Evolutionary conservation across 1,140 invertebrate species (phyloP), one percentile per base, ranked within the genome.

Genomic region (Chionoecetes opilio): DNA sequence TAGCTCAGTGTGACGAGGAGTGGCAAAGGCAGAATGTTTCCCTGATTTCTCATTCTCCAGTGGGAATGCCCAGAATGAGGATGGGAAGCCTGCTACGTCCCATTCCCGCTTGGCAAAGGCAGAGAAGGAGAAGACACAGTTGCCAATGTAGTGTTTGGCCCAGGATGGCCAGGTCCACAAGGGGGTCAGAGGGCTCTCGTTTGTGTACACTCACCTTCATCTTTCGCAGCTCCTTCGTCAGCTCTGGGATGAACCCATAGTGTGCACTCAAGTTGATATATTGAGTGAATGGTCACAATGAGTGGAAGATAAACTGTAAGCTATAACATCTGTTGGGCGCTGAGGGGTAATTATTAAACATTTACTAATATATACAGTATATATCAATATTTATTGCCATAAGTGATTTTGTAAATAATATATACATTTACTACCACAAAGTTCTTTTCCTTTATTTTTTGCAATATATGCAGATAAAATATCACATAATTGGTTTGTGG

Each of bases 131-230:
- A 99, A 99, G 29, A 99, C 98, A 97, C 99, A 99, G 97, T 99
- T 99, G 21, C 99, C 99, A 97, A 99, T 99, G 96, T 99, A 99
- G 97, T 99, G 98, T 97, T 99, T 99, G 0, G 99, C 98, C 99
- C 38, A 99, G 97, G 96, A 99, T 98, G 0, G 98, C 99, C 92
- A 99, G 97, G 97, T 99, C 99, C 14, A 99, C 97, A 97, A 99
- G 99, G 14, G 99, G 98, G 96, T 98, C 97, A 87, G 98, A 97
- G 38, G 98, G 97, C 1, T 98, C 97, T 93, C 98, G 97, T 96
- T 97, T 98, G 92, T 98, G 97, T 35, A 98, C 98, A 88, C 97
- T 97, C 8, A 99, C 97, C 98, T 97, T 97, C 92, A 97, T 96
- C 53, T 96, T 96, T 91, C 97, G 97, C 29, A 97, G 95, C 34